Conservation (phyloP, 2,797 vertebrate genomes). For the Spatula versicolor region DNA sequence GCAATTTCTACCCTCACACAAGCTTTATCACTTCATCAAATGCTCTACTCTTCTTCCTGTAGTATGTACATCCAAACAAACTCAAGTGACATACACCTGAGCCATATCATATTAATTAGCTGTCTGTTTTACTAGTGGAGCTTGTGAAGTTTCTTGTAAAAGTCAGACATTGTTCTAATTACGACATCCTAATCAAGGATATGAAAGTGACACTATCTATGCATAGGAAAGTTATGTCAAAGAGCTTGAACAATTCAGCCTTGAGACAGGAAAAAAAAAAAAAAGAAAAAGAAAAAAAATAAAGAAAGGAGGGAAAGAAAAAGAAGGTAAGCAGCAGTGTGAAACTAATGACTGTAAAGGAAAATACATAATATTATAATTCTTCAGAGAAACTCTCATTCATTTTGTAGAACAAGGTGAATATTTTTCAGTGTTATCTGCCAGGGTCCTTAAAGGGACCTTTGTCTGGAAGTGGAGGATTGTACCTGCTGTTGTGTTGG, state of each 20-base stretch:
- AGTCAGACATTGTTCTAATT: neutral
- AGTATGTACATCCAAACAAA: neutral
- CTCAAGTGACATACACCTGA: neutral
- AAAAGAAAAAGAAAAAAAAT: neutral
- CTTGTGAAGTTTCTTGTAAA: neutral
- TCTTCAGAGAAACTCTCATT: neutral
- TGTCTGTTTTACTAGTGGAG: neutral
- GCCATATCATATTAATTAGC: neutral
- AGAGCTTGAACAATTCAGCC: neutral
- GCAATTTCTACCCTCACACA: neutral
- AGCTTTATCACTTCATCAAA: neutral
- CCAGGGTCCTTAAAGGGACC: neutral
- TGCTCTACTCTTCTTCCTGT: neutral
- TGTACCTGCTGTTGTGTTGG: slow-evolving; percentile 76
- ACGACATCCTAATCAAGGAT: neutral
- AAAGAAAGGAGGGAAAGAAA: neutral
- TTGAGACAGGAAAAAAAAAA: neutral
- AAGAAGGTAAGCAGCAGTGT: neutral
- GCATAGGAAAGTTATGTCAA: neutral
- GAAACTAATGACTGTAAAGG: neutral
- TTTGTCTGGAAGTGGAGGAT: neutral
- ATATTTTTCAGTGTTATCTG: neutral
- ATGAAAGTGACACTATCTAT: neutral
- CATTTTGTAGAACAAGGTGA: neutral
- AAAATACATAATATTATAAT: neutral